Base-by-base conservation (phyloP, 2,888 invertebrate species). In the Cerastis leucographa region DNA sequence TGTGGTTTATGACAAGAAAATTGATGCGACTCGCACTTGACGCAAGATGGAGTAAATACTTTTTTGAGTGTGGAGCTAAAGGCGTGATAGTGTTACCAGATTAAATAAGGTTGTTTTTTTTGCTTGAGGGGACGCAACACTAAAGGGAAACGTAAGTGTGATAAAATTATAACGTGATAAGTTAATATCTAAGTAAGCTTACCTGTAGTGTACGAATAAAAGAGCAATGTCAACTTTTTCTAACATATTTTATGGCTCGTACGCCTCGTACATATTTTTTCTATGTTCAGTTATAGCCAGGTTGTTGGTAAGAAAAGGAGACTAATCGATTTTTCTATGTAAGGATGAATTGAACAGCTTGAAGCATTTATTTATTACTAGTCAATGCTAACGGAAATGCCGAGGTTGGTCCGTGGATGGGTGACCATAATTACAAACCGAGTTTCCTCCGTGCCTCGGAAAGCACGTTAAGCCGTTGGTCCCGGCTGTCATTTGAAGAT, bases 1-100 rank as follows among this genome's bases (percentile, higher is more conserved):
- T 77, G 49, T 54, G 29, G 12, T 14, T 11, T 59, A 68, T 88
- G 87, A 88, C 87, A 87, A 44, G 76, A 83, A 87, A 83, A 87
- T 88, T 85, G 76, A 77, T 76, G 74, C 74, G 51, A 25, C 25
- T 86, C 69, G 54, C 81, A 73, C 81, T 74, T 84, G 85, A 70
- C 85, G 59, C 67, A 66, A 65, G 51, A 56, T 64, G 25, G 59
- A 35, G n/a, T 82, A 59, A 77, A 82, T 46, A 66, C 29, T 72
- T 75, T 68, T 78, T 74, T 74, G 40, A 56, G n/a, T 64, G 49
- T 42, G 3, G 29, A 73, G 5, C 29, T 81, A 25, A 65, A 65
- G 56, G 74, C 74, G 65, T 51, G 56, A 49, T 19, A 56, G 65
- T 81, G 81, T 78, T 78, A 81, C 75, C 12, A 74, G 65, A 46